Percentiles rank a stretch among this genome's conserved stretches.
These are phyloP conservation scores for Ellobium chinense DNA, from an alignment of 2,888 invertebrate species.

Conservation along the genomic window DNA sequence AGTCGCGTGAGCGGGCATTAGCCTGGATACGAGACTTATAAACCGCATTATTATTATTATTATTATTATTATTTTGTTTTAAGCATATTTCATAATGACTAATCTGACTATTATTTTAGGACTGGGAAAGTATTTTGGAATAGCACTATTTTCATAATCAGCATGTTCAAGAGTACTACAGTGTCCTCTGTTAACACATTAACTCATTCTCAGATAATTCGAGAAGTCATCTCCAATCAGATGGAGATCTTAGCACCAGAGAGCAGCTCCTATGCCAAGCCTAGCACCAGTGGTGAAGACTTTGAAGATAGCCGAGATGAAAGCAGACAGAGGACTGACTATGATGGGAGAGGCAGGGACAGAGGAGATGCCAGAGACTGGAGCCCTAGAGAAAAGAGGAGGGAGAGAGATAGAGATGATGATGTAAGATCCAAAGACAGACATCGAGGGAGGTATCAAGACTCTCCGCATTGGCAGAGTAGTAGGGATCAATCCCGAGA, in stretches of 20 bases:
- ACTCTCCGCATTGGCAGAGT: neutral
- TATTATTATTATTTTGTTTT: too few relatives aligned
- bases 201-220: conserved; percentile 65
- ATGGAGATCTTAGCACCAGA: conserved; percentile 62
- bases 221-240: conserved; percentile 71
- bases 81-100: too few relatives aligned
- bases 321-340: neutral
- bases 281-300: neutral
- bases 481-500: neutral
- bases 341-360: conserved; percentile 1
- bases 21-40: too few relatives aligned
- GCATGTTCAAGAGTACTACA: too few relatives aligned
- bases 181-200: too few relatives aligned
- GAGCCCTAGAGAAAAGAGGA: neutral
- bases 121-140: too few relatives aligned
- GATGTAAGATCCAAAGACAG: neutral
- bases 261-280: neutral
- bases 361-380: neutral
- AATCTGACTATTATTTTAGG: too few relatives aligned
- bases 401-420: neutral
- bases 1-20: too few relatives aligned
- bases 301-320: neutral
- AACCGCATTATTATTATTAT: too few relatives aligned
- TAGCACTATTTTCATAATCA: too few relatives aligned
- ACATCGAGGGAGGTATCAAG: neutral